Evolutionary conservation across 1,140 invertebrate species (phyloP), one percentile per base, ranked within the genome.

Genomic region (Hyles vespertilio): DNA sequence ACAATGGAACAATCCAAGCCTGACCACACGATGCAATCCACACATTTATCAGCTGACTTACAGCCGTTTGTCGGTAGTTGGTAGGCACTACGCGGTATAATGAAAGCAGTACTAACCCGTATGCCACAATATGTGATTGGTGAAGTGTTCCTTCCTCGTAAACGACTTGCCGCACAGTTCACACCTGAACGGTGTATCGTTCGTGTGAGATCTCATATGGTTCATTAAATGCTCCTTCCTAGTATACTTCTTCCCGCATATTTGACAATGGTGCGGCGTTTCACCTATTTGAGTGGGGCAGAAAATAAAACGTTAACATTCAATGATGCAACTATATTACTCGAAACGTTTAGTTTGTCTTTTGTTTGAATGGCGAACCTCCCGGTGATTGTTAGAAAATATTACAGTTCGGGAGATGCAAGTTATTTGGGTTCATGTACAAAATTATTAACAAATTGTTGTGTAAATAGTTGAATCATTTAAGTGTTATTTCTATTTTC

Each of bases 91-190:
- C 32, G 53, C 8, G 32, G 43, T 40, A 22, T 12, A 56, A 53
- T 50, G 9, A 59, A 72, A 72, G 48, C 65, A 33, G 79, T 86
- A 89, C 84, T 87, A 88, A 91, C 91, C 91, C 64, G 94, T 95
- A 79, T 96, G 94, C 93, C 94, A 95, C 91, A 95, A 92, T 84
- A 95, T 94, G 90, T 96, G 94, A 90, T 95, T 95, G 92, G 93
- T 95, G 89, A 95, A 94, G 83, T 95, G 94, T 89, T 95, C 94
- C 89, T 95, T 95, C 77, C 95, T 92, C 52, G 95, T 96, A 85
- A 97, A 97, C 47, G 94, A 94, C 90, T 96, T 97, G 78, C 94
- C 94, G 87, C 96, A 97, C 81, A 95, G 94, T 84, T 95, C 94
- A 86, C 94, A 96, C 69, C 93, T 91, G 85, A 93, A 94, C 59